These are phyloP conservation scores for Melolontha melolontha DNA, from an alignment of 2,888 invertebrate species.

Conservation along the genomic window DNA sequence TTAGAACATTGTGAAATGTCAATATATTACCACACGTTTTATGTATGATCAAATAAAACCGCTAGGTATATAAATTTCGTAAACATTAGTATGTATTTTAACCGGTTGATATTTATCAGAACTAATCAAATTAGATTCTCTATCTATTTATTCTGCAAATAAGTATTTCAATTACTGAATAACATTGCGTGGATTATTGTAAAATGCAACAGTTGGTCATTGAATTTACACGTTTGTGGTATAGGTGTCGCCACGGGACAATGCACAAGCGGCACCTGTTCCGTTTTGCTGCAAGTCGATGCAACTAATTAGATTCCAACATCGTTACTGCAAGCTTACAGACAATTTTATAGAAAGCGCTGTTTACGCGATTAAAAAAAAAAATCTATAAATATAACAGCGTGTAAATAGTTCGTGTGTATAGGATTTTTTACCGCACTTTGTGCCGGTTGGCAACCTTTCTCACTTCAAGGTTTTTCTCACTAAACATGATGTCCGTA, in stretches of 20 bases:
- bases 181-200: conserved; percentile 23
- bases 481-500: conserved; percentile 12
- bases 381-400: conserved; percentile 17
- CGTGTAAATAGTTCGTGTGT: conserved; percentile 26
- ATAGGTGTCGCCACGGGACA: conserved; percentile 28
- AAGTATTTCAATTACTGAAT: conserved; percentile 23
- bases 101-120: too few relatives aligned
- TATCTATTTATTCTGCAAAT: too few relatives aligned
- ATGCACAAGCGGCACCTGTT: conserved; percentile 20
- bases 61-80: too few relatives aligned
- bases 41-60: too few relatives aligned
- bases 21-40: too few relatives aligned
- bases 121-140: too few relatives aligned
- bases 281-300: conserved; percentile 6
- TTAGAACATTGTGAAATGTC: too few relatives aligned
- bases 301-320: background rate
- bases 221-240: conserved; percentile 5
- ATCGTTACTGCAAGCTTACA: too few relatives aligned
- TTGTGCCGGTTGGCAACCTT: conserved; percentile 25
- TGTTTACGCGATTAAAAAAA: conserved; percentile 15
- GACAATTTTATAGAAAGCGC: conserved; percentile 17
- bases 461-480: conserved; percentile 28
- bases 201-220: conserved; percentile 32
- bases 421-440: conserved; percentile 6
- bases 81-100: too few relatives aligned